Conservation (phyloP, 1,140 invertebrate genomes). For the Drosophila teissieri region DNA sequence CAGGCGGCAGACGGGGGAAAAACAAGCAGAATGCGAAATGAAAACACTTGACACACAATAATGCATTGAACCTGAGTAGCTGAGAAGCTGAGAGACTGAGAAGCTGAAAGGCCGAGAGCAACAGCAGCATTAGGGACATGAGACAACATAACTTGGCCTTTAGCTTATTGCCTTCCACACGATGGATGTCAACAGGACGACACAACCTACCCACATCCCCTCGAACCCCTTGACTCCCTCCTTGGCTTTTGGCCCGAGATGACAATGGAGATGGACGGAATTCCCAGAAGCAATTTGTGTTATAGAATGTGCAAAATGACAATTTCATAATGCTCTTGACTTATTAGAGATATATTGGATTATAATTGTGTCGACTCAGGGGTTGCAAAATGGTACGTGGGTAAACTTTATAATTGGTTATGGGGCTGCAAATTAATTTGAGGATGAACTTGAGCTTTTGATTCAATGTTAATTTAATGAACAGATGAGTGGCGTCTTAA, state of each 20-base stretch:
- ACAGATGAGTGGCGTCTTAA: slow-evolving; percentile 5
- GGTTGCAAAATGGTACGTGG: slow-evolving; percentile 28
- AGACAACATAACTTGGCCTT: slow-evolving; percentile 66
- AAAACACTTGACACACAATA: slow-evolving; percentile 71
- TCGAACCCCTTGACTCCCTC: background rate
- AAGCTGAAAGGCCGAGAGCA: background rate
- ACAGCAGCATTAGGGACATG: slow-evolving; percentile 30
- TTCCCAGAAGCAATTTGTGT: slow-evolving; percentile 46
- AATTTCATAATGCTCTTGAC: slow-evolving; percentile 47
- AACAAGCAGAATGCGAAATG: slow-evolving; percentile 53
- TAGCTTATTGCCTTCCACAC: slow-evolving; percentile 60
- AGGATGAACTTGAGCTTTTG: slow-evolving; percentile 23
- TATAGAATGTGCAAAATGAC: slow-evolving; percentile 44
- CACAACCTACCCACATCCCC: slow-evolving; percentile 20
- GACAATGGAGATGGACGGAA: slow-evolving; percentile 32
- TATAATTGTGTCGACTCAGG: slow-evolving; percentile 37
- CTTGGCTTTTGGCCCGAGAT: slow-evolving; percentile 2
- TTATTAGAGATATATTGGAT: slow-evolving; percentile 51
- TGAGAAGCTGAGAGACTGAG: slow-evolving; percentile 13
- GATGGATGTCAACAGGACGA: slow-evolving; percentile 47
- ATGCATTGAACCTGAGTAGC: slow-evolving; percentile 71
- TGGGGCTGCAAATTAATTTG: slow-evolving; percentile 18
- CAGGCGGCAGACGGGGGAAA: slow-evolving; percentile 13
- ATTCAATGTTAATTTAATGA: slow-evolving; percentile 41
- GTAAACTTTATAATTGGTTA: slow-evolving; percentile 41